Conservation (phyloP, 2,797 vertebrate genomes). For the Semaprochilodus insignis region DNA sequence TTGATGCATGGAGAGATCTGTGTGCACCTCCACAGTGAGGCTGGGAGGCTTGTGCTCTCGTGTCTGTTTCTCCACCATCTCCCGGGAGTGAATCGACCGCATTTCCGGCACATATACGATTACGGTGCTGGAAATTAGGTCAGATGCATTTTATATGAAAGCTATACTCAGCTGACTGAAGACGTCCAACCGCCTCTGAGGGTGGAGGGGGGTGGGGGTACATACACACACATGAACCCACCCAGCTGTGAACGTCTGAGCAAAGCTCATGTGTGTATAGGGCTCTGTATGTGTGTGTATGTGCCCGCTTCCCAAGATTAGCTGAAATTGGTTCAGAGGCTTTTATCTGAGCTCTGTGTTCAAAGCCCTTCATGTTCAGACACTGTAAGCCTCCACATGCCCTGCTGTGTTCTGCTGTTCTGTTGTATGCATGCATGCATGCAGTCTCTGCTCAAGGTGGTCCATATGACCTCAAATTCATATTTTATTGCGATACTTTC, state of each 20-base stretch:
- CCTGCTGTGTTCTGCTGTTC: conserved; percentile 12
- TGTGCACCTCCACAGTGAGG: not conserved
- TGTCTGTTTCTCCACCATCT: conserved; percentile 37
- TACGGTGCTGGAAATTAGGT: conserved; percentile 57
- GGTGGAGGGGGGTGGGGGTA: not conserved
- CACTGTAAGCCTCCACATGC: conserved; percentile 38
- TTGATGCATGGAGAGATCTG: not conserved
- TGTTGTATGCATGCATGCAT: conserved; percentile 25
- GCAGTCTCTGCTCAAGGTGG: not conserved
- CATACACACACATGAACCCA: conserved; percentile 1
- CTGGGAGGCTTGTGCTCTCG: conserved; percentile 28
- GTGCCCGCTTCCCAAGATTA: conserved; percentile 41
- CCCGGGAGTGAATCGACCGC: conserved; percentile 43
- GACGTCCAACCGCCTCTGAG: conserved; percentile 40
- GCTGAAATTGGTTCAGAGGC: conserved; percentile 55
- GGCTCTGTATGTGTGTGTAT: not conserved
- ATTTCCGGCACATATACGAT: conserved; percentile 57
- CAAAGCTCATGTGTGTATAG: conserved; percentile 15
- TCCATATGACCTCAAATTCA: no score
- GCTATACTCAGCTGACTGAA: conserved; percentile 55
- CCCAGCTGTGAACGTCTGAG: no score
- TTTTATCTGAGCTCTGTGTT: conserved; percentile 51
- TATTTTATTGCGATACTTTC: no score
- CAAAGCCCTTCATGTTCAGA: conserved; percentile 32
- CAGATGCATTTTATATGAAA: conserved; percentile 60